These are phyloP conservation scores for Drosophila micromelanica DNA, from an alignment of 1,140 invertebrate genomes.

Conservation along the genomic window DNA sequence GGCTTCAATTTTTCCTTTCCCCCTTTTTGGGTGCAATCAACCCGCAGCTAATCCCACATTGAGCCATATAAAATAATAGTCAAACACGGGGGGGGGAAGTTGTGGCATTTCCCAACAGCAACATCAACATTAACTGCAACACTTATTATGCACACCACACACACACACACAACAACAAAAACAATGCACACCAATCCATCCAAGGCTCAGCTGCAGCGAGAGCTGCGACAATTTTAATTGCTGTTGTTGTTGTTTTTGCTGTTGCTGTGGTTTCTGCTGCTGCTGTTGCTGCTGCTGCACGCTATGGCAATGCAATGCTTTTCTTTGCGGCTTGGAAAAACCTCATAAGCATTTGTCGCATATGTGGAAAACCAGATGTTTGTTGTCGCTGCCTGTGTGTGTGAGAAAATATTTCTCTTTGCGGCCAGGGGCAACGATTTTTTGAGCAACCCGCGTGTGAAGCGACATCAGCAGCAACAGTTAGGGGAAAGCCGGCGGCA, in stretches of 20 bases:
- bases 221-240: constrained; percentile 75
- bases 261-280: constrained; percentile 19
- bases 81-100: constrained; percentile 3
- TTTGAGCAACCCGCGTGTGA: constrained; percentile 59
- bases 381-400: constrained; percentile 17
- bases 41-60: constrained; percentile 61
- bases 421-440: constrained; percentile 62
- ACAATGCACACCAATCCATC: constrained; percentile 47
- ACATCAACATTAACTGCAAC: constrained; percentile 14
- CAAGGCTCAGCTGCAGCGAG: constrained; percentile 48
- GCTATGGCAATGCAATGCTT: constrained; percentile 21
- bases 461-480: constrained; percentile 41
- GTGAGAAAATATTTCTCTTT: constrained; percentile 73
- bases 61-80: constrained; percentile 48
- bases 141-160: constrained; percentile 6
- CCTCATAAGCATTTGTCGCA: constrained; percentile 58
- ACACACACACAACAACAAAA: not conserved
- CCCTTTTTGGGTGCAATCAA: constrained; percentile 6
- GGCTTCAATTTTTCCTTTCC: constrained; percentile 24
- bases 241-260: constrained; percentile 39
- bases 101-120: constrained; percentile 16
- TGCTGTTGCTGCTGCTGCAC: too few species aligned
- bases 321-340: constrained; percentile 50
- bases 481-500: not conserved
- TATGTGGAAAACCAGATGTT: constrained; percentile 74